Conservation (phyloP, 2,797 vertebrate species). For the Lutjanus campechanus region DNA sequence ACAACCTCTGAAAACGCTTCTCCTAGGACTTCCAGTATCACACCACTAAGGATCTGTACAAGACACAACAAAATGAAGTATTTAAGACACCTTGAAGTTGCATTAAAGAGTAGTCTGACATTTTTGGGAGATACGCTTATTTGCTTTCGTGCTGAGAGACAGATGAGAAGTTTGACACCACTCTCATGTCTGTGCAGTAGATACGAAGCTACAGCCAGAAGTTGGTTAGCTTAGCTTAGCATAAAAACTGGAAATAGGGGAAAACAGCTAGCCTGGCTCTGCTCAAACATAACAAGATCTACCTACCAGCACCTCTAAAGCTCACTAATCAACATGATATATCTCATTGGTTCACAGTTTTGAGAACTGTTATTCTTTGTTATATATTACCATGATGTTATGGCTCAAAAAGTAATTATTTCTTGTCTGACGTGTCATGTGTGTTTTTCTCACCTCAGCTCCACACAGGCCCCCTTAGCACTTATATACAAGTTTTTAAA, state of each 20-base stretch:
- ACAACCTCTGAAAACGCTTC: constrained; percentile 90
- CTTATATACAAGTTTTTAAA: too few species aligned
- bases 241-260: too few species aligned
- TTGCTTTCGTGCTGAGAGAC: neutral
- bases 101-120: neutral
- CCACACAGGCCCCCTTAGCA: neutral
- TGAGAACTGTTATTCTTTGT: neutral
- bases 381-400: neutral
- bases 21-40: constrained; percentile 93
- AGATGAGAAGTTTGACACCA: neutral
- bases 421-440: neutral
- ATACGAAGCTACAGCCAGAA: neutral
- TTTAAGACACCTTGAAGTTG: neutral
- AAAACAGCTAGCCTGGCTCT: neutral
- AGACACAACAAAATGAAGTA: constrained; percentile 13
- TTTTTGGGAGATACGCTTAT: too few species aligned
- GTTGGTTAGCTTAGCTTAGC: neutral
- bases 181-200: neutral
- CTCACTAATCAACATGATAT: neutral
- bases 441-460: neutral
- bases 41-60: constrained; percentile 90
- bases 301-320: neutral
- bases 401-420: neutral
- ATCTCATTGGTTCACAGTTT: neutral
- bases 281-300: neutral